phyloP scores from a whole-genome alignment of 1,140 invertebrate genomes.

The Episyrphus balteatus region DNA sequence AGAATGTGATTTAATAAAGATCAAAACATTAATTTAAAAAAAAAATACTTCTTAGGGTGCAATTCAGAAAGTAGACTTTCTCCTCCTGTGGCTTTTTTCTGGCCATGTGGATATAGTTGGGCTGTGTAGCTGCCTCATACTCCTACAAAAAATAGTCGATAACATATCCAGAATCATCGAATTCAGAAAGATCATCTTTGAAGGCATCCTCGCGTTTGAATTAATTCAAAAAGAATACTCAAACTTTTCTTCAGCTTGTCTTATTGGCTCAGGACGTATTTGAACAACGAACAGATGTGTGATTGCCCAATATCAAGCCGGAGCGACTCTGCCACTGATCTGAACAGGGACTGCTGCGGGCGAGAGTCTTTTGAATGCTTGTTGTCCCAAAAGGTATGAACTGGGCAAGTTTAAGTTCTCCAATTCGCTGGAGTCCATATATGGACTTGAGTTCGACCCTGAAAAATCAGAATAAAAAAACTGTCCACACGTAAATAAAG shows the following conservation, averaged over 20 bases:
- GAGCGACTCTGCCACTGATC: conserved; percentile 89
- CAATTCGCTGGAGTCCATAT: conserved; percentile 72
- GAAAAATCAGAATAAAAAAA: background rate
- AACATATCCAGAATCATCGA: conserved; percentile 81
- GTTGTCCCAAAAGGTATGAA: conserved; percentile 98
- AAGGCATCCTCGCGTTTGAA: conserved; percentile 92
- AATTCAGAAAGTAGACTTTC: too few species aligned
- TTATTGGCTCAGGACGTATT: conserved; percentile 76
- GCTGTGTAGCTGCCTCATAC: conserved; percentile 84
- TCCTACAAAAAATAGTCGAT: conserved; percentile 90
- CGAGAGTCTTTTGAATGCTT: conserved; percentile 93
- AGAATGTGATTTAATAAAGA: too few species aligned
- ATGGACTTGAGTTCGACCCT: conserved; percentile 31
- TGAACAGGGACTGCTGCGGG: conserved; percentile 87
- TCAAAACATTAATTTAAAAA: too few species aligned
- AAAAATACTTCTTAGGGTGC: too few species aligned
- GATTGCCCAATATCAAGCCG: conserved; percentile 94
- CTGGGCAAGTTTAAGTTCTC: conserved; percentile 88
- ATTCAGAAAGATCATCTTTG: conserved; percentile 79
- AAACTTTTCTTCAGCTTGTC: conserved; percentile 89
- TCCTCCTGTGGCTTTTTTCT: conserved; percentile 9
- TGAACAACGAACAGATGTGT: conserved; percentile 74
- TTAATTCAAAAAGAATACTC: conserved; percentile 94
- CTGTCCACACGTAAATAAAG: background rate
- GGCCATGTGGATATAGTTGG: conserved; percentile 67